Evolutionary conservation across 2,797 vertebrate genomes (phyloP), one percentile per base, ranked within the genome.

Genomic region (Pseudomugil tenellus): DNA sequence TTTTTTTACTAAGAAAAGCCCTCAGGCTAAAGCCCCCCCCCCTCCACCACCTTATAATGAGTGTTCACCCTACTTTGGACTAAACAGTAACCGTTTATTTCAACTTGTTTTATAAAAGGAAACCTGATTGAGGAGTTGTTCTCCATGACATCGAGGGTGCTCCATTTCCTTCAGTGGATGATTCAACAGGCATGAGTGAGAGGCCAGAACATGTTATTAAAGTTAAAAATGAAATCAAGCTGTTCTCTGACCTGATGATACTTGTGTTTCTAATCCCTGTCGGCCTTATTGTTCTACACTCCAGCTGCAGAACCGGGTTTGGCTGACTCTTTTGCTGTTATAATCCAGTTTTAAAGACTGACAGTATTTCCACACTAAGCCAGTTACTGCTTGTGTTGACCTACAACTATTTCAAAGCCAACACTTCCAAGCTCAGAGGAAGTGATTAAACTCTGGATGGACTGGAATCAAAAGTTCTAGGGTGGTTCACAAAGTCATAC

Each of bases 201-300:
- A 78, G 59, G 71, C 71, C 62, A 58, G 26, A 75, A 76, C 79
- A 87, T 89, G 85, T 92, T 84, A 85, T 53, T 83, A 70, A 87
- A 83, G 78, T 71, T 84, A 71, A 79, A 89, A 92, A 93, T 88
- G 57, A 89, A 89, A 91, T 88, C 76, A 87, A 84, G 85, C 85
- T 88, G 86, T 87, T 87, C 76, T 75, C 69, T 85, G 84, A 90
- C 81, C 80, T 76, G 72, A 68, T 59, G 74, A 83, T 78, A 82
- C 73, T 78, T 64, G 46, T 54, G 43, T 84, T 87, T 84, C 81
- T 74, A 74, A 81, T 80, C 76, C 71, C 72, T 57, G 55, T 48
- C 46, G 70, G 77, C 63, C 54, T 81, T 67, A 67, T 78, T 77
- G 77, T 81, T 86, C 61, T 74, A 80, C 65, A 74, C 66, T 52